Percentiles rank a stretch among this genome's conserved stretches.
Evolutionary conservation across 2,113 vertebrate species (phyloP).

Genomic region (Corythaixoides concolor): DNA sequence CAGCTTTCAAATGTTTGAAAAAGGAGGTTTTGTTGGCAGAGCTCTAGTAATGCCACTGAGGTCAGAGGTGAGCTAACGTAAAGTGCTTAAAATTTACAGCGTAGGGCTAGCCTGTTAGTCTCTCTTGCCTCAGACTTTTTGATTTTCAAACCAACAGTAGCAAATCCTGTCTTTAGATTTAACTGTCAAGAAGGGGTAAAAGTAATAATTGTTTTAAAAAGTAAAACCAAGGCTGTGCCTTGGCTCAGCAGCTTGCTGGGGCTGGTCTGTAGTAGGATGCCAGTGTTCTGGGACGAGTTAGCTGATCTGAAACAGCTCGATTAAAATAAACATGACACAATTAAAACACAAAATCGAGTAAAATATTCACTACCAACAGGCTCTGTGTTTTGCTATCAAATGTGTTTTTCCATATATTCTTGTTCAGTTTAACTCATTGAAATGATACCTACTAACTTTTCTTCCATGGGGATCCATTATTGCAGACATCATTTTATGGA

Average conservation of each 20-base stretch:
- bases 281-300: background rate
- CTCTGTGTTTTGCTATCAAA: background rate
- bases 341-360: background rate
- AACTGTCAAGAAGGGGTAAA: background rate
- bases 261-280: background rate
- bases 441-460: background rate
- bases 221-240: background rate
- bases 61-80: background rate
- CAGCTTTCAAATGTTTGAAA: background rate
- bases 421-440: background rate
- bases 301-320: background rate
- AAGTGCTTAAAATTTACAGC: background rate
- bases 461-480: background rate
- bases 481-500: background rate
- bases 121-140: background rate
- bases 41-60: background rate
- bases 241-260: background rate
- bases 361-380: background rate
- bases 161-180: background rate
- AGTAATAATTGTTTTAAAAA: background rate
- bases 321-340: background rate
- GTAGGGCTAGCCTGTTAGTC: background rate
- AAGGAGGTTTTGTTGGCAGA: background rate
- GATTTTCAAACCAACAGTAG: background rate
- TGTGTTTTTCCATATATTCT: background rate